phyloP scores from a whole-genome alignment of 2,888 invertebrate genomes.

The Aspidiotus rigidus region DNA sequence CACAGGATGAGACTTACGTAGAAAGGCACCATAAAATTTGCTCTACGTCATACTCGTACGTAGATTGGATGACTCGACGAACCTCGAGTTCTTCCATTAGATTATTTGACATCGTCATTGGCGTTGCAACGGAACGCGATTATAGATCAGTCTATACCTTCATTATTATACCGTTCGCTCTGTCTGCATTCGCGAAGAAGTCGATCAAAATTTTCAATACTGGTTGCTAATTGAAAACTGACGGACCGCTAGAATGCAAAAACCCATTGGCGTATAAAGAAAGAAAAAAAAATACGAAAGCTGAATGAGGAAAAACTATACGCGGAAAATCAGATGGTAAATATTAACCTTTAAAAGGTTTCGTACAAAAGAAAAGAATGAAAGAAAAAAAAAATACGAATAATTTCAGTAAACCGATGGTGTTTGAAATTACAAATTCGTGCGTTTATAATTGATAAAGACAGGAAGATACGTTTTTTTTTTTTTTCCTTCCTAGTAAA shows the following conservation, averaged over 20 bases:
- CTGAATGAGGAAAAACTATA: background rate
- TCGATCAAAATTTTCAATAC: background rate
- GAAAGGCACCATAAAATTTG: too few species aligned
- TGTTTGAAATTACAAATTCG: background rate
- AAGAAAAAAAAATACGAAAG: too few species aligned
- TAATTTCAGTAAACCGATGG: background rate
- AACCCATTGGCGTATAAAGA: too few species aligned
- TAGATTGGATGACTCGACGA: too few species aligned
- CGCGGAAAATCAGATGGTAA: background rate
- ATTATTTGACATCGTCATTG: too few species aligned
- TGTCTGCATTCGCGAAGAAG: too few species aligned
- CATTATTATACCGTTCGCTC: too few species aligned
- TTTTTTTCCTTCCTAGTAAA: background rate
- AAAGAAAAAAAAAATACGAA: background rate
- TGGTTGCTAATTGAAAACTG: conserved; percentile 2
- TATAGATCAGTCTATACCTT: too few species aligned
- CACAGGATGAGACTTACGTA: too few species aligned
- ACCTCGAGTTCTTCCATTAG: too few species aligned
- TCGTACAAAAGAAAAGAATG: background rate
- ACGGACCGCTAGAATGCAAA: background rate
- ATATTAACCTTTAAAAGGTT: background rate
- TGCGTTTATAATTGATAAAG: conserved; percentile 1
- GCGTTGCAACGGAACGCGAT: too few species aligned
- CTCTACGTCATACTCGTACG: too few species aligned
- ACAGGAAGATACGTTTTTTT: background rate